phyloP scores from a whole-genome alignment of 2,113 vertebrate genomes.

The Oryzias woworae region DNA sequence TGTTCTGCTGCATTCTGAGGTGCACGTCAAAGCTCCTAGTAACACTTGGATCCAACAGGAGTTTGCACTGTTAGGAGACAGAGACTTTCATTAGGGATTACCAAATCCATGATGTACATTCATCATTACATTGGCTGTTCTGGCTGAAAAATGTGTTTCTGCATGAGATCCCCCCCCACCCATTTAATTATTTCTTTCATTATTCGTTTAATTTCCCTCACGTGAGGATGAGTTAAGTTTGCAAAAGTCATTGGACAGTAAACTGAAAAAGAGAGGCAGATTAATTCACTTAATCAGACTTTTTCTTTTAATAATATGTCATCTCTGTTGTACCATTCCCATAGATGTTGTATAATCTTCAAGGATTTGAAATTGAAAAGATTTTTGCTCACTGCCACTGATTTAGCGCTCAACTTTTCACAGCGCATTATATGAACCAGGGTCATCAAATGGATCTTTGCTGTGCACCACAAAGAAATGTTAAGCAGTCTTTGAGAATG shows the following conservation, averaged over 20 bases:
- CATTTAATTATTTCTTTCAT: conserved; percentile 32
- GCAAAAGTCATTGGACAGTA: conserved; percentile 9
- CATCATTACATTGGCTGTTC: conserved; percentile 52
- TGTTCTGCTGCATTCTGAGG: background rate
- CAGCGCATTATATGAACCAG: conserved; percentile 63
- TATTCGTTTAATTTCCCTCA: background rate
- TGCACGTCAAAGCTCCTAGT: conserved; percentile 52
- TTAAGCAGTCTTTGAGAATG: conserved; percentile 25
- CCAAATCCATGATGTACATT: conserved; percentile 60
- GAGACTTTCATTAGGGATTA: conserved; percentile 47
- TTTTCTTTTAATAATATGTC: conserved; percentile 15
- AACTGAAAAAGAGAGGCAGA: conserved; percentile 6
- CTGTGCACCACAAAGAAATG: conserved; percentile 46
- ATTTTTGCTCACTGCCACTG: conserved; percentile 63
- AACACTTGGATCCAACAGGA: conserved; percentile 36
- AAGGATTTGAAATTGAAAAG: conserved; percentile 39
- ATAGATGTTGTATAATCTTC: conserved; percentile 13
- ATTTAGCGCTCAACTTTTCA: conserved; percentile 69
- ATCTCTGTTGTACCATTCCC: background rate
- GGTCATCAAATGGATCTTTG: conserved; percentile 48
- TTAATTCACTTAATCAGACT: background rate
- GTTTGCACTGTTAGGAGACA: conserved; percentile 35
- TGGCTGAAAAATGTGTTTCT: conserved; percentile 52
- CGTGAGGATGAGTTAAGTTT: conserved; percentile 24
- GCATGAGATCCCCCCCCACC: background rate